Evolutionary conservation across 2,797 vertebrate species (phyloP).

Genomic region (Platyrinchus mystaceus): DNA sequence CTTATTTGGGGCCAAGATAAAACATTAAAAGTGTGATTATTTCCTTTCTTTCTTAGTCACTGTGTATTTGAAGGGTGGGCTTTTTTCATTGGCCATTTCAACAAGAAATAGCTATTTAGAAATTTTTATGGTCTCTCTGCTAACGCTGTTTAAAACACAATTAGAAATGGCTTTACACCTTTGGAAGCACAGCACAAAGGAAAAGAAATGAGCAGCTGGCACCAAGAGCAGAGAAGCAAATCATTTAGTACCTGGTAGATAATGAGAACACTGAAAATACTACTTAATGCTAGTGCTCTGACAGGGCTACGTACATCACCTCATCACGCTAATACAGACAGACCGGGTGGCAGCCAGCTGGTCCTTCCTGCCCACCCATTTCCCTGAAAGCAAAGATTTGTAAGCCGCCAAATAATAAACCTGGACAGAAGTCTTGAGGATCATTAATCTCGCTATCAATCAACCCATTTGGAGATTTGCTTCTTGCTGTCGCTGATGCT

Average conservation of each 20-base stretch:
- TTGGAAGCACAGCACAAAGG: constrained; percentile 14
- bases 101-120: neutral
- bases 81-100: neutral
- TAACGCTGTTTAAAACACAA: neutral
- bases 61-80: neutral
- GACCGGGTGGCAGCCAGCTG: constrained; percentile 58
- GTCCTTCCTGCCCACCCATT: constrained; percentile 32
- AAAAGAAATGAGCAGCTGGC: constrained; percentile 57
- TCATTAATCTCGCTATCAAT: constrained; percentile 64
- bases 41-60: neutral
- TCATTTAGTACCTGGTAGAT: constrained; percentile 56
- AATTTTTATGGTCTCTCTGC: neutral
- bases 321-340: constrained; percentile 33
- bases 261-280: constrained; percentile 43
- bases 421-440: constrained; percentile 59
- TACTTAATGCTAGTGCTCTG: neutral
- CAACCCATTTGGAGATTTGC: constrained; percentile 35
- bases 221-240: constrained; percentile 34
- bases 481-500: constrained; percentile 30
- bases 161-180: constrained; percentile 2
- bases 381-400: constrained; percentile 46
- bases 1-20: neutral
- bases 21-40: neutral
- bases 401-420: constrained; percentile 51
- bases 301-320: neutral